Evolutionary conservation across 1,140 invertebrate species (phyloP).

Genomic region (Nebria ingens): DNA sequence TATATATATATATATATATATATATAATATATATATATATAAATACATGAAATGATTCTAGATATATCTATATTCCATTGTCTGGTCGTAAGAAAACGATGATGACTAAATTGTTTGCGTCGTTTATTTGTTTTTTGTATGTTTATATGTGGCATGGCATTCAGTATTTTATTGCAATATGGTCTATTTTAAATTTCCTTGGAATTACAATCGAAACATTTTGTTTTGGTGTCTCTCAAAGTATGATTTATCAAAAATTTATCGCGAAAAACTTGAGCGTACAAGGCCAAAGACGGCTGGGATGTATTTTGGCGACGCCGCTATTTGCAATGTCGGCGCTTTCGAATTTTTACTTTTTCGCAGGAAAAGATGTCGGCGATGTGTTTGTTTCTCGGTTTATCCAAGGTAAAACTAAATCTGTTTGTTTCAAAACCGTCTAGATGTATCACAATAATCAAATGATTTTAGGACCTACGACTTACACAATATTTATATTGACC

Average conservation of each 20-base stretch:
- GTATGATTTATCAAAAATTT: conserved; percentile 33
- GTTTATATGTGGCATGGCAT: conserved; percentile 87
- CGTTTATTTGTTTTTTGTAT: conserved; percentile 71
- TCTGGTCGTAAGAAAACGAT: conserved; percentile 39
- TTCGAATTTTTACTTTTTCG: conserved; percentile 82
- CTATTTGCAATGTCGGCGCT: conserved; percentile 65
- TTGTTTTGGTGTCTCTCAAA: conserved; percentile 37
- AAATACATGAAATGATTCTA: no score
- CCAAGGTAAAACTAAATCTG: conserved; percentile 20
- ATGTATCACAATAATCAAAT: conserved; percentile 14
- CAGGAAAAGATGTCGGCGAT: conserved; percentile 57
- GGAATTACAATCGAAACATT: conserved; percentile 62
- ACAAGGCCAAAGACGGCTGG: conserved; percentile 41
- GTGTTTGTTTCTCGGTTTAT: conserved; percentile 41
- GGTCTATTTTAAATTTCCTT: conserved; percentile 72
- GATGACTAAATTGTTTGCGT: conserved; percentile 54
- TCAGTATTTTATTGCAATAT: conserved; percentile 65
- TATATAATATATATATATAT: conserved; percentile 19
- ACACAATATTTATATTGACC: conserved; percentile 18
- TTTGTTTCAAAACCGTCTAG: conserved; percentile 2
- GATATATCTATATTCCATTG: conserved; percentile 75
- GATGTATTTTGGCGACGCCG: conserved; percentile 55
- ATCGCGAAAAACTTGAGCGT: conserved; percentile 32
- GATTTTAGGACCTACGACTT: conserved; percentile 20
- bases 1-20: conserved; percentile 33